Evolutionary conservation across 2,797 vertebrate species (phyloP).

Genomic region (Falco peregrinus): DNA sequence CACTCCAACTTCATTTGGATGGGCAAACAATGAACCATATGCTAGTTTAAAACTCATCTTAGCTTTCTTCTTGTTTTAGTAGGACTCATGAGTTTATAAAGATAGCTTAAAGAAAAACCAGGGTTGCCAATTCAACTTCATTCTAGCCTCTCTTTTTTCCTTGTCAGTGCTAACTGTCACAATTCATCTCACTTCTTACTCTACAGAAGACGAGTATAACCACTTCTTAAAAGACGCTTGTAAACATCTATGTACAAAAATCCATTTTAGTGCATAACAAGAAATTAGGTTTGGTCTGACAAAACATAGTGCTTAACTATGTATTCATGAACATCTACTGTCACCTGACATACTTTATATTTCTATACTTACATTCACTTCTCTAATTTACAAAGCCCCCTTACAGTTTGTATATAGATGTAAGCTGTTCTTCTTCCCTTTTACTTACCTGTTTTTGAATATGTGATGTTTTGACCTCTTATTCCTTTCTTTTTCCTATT

Average conservation of each 20-base stretch:
- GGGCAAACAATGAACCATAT: constrained; percentile 66
- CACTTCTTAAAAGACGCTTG: neutral
- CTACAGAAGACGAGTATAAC: neutral
- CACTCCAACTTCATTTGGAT: constrained; percentile 68
- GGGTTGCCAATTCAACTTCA: neutral
- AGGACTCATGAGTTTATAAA: neutral
- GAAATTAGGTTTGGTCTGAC: neutral
- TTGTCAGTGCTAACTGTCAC: neutral
- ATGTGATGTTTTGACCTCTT: neutral
- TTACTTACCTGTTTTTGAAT: neutral
- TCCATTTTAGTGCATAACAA: neutral
- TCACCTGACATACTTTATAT: neutral
- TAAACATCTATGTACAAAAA: neutral
- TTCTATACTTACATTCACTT: neutral
- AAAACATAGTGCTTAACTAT: neutral
- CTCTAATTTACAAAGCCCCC: neutral
- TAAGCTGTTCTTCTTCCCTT: neutral
- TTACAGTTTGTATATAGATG: neutral
- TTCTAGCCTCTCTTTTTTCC: neutral
- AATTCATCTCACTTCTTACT: neutral
- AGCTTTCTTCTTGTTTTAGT: neutral
- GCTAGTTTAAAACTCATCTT: constrained; percentile 42
- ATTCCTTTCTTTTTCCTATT: neutral
- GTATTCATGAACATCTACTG: neutral
- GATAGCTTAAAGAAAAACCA: constrained; percentile 21